Conservation (phyloP, 2,797 vertebrate species). For the Chrysolophus pictus region DNA sequence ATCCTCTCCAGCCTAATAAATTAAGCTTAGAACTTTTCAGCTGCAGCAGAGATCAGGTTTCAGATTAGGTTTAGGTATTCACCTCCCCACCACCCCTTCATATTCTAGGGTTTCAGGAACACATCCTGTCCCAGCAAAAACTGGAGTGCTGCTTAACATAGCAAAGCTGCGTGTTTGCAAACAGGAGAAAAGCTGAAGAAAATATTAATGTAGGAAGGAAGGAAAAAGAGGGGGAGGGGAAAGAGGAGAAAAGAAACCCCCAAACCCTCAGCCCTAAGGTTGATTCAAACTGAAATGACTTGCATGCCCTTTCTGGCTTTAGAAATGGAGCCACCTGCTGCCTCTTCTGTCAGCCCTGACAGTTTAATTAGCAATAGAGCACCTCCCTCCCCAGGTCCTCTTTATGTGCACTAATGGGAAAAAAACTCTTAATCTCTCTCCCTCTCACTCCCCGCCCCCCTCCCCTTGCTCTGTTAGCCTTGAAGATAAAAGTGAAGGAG, state of each 20-base stretch:
- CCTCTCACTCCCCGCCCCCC: slow-evolving; percentile 22
- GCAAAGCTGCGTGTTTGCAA: slow-evolving; percentile 47
- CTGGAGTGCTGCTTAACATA: neutral
- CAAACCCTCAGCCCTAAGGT: slow-evolving; percentile 20
- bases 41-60: slow-evolving; percentile 71
- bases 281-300: slow-evolving; percentile 75
- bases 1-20: slow-evolving; percentile 77
- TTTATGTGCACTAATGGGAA: slow-evolving; percentile 67
- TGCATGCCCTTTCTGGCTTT: slow-evolving; percentile 78
- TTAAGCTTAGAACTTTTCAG: slow-evolving; percentile 74
- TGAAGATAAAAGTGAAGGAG: slow-evolving; percentile 99
- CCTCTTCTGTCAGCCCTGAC: slow-evolving; percentile 65
- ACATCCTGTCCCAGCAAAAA: neutral
- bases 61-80: slow-evolving; percentile 59
- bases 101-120: slow-evolving; percentile 14
- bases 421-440: slow-evolving; percentile 38
- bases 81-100: slow-evolving; percentile 30
- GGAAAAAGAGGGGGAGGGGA: slow-evolving; percentile 4
- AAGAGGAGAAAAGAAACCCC: slow-evolving; percentile 11
- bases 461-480: slow-evolving; percentile 79
- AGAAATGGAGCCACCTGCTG: slow-evolving; percentile 82
- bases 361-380: slow-evolving; percentile 76
- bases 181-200: slow-evolving; percentile 30
- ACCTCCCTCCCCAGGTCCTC: slow-evolving; percentile 64
- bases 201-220: slow-evolving; percentile 55